Base-by-base conservation (phyloP, 2,888 invertebrate genomes). In the Coremacera marginata region DNA sequence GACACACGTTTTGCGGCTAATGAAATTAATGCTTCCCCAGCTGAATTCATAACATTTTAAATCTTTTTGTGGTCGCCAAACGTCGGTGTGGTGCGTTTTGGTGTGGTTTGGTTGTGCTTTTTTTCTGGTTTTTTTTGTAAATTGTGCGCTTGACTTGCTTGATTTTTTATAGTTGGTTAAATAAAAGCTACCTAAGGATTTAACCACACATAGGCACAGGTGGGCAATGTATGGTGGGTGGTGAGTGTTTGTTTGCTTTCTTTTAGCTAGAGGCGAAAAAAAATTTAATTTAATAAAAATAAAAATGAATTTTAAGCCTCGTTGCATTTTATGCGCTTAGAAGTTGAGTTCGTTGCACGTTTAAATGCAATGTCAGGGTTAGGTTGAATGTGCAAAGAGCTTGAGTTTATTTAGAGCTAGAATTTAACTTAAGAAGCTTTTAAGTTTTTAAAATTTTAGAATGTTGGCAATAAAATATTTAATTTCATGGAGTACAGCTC, bases 161-260 rank as follows among this genome's bases (percentile, higher is more conserved):
- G 78, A 80, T 79, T 78, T 79, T 81, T 79, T 78, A 80, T 79
- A 81, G 81, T 80, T 79, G 82, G 82, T 80, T 82, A 71, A 82
- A 80, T 80, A 80, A 79, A 77, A 75, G 76, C 68, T 67, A 65
- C 79, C 77, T 22, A 16, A 70, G 27, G 55, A 52, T 52, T 27
- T 27, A 16, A 16, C 62, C 62, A 11, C 34, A 25, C 63, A 34
- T n/a, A 14, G 27, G 63, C n/a, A 16, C 25, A 11, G 57, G 44
- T 44, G 44, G 44, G 11, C n/a, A n/a, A n/a, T n/a, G n/a, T n/a
- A n/a, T 60, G 19, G 9, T 60, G 57, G 57, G 3, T 27, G 57
- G 11, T 22, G 22, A 7, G 27, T 22, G 57, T 11, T 7, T 11
- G 37, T 34, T 34, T 19, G 37, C 5, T 34, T 7, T 5, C 22